These are phyloP conservation scores for Peromyscus leucopus DNA, from an alignment of 2,113 vertebrate species.

Conservation along the genomic window DNA sequence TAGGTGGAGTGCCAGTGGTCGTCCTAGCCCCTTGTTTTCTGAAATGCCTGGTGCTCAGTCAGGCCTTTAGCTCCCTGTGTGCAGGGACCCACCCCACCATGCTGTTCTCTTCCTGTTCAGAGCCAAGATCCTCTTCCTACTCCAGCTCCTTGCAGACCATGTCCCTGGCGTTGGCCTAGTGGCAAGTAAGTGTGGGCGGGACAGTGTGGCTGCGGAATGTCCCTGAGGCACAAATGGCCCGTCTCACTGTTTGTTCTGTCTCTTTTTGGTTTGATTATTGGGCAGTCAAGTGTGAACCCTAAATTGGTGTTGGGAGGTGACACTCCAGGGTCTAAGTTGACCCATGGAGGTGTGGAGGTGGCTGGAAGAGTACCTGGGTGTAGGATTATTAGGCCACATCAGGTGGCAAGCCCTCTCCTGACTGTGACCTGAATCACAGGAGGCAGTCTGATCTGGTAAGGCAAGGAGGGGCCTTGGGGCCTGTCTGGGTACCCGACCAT, in stretches of 20 bases:
- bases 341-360: neutral
- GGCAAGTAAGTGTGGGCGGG: slow-evolving; percentile 90
- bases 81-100: neutral
- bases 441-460: neutral
- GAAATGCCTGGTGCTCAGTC: neutral
- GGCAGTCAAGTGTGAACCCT: accelerated
- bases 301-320: neutral
- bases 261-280: neutral
- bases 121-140: slow-evolving; percentile 94
- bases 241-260: neutral
- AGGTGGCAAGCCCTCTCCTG: neutral
- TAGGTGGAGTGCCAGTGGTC: slow-evolving; percentile 84
- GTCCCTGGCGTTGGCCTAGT: slow-evolving; percentile 94
- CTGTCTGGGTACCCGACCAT: neutral
- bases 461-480: neutral
- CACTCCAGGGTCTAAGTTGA: neutral
- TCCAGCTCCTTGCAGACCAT: slow-evolving; percentile 93
- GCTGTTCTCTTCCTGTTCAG: slow-evolving; percentile 81
- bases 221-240: accelerated
- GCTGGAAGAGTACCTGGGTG: neutral
- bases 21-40: no score
- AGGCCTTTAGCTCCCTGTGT: neutral
- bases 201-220: neutral
- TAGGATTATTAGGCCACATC: neutral
- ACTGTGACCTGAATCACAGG: neutral